These are phyloP conservation scores for Drosophila longiperda DNA, from an alignment of 2,888 invertebrate species.

Conservation along the genomic window DNA sequence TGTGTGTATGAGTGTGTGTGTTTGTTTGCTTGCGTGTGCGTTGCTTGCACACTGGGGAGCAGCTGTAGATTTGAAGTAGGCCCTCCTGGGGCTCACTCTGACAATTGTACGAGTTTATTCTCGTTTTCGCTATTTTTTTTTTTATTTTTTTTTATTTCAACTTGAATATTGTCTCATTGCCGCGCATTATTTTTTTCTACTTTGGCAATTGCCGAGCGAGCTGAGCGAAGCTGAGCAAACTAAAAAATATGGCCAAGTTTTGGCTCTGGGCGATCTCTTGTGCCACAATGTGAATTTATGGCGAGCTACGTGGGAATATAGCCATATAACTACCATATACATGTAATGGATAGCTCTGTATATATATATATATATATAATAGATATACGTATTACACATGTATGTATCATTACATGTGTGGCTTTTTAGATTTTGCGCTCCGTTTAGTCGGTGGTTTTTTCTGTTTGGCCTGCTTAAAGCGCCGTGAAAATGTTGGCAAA, in stretches of 20 bases:
- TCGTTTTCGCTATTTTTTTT: conserved; percentile 38
- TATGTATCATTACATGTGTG: conserved; percentile 49
- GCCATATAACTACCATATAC: conserved; percentile 36
- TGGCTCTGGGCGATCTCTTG: conserved; percentile 71
- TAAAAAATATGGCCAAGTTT: conserved; percentile 78
- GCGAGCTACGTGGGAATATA: conserved; percentile 72
- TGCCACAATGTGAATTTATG: conserved; percentile 74
- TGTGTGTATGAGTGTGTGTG: conserved; percentile 21
- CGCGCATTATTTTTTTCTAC: conserved; percentile 50
- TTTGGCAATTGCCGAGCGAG: conserved; percentile 63
- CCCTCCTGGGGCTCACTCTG: conserved; percentile 71
- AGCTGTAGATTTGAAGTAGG: conserved; percentile 73
- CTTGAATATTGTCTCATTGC: conserved; percentile 75
- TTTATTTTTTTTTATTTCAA: conserved; percentile 43
- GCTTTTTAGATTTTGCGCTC: conserved; percentile 51
- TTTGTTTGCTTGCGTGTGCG: conserved; percentile 27
- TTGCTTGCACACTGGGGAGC: conserved; percentile 61
- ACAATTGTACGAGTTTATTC: conserved; percentile 70
- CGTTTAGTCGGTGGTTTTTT: conserved; percentile 24
- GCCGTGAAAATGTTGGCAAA: conserved; percentile 65
- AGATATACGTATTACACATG: conserved; percentile 22
- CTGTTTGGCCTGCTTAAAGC: conserved; percentile 70
- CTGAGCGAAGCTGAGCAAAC: conserved; percentile 61
- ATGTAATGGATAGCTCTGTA: conserved; percentile 16
- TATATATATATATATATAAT: conserved; percentile 17